phyloP scores from a whole-genome alignment of 1,140 invertebrate genomes.

The Lepidurus arcticus region DNA sequence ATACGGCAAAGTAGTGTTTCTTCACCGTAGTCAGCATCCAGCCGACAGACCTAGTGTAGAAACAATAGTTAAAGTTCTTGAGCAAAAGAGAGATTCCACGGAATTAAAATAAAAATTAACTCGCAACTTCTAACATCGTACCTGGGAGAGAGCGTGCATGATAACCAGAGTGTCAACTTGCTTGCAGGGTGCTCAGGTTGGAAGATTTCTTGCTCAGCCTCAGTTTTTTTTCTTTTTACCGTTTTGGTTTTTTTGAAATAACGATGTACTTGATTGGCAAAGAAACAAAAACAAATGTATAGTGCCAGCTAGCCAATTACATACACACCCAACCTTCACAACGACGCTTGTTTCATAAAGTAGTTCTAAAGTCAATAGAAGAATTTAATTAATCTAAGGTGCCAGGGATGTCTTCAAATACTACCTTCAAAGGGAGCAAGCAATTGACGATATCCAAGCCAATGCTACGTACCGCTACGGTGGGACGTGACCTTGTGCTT shows the following conservation, averaged over 20 bases:
- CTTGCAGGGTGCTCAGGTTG: not conserved
- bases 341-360: not conserved
- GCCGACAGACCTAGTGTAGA: slow-evolving; percentile 35
- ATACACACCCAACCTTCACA: not conserved
- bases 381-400: not conserved
- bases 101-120: not conserved
- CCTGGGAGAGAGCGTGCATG: not conserved
- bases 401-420: not conserved
- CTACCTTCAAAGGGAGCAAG: slow-evolving; percentile 69
- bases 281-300: not conserved
- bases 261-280: not conserved
- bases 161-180: not conserved
- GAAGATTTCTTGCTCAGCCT: not conserved
- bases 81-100: not conserved
- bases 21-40: slow-evolving; percentile 32
- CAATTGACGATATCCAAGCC: slow-evolving; percentile 79
- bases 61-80: slow-evolving; percentile 24
- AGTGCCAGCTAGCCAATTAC: not conserved
- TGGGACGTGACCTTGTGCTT: slow-evolving; percentile 63
- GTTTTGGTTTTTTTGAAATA: not conserved
- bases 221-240: not conserved
- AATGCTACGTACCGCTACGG: slow-evolving; percentile 74
- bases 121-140: not conserved
- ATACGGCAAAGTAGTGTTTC: slow-evolving; percentile 25
- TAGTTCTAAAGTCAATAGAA: not conserved